Conservation (phyloP, 2,888 invertebrate genomes). For the Euzetes globulus region DNA sequence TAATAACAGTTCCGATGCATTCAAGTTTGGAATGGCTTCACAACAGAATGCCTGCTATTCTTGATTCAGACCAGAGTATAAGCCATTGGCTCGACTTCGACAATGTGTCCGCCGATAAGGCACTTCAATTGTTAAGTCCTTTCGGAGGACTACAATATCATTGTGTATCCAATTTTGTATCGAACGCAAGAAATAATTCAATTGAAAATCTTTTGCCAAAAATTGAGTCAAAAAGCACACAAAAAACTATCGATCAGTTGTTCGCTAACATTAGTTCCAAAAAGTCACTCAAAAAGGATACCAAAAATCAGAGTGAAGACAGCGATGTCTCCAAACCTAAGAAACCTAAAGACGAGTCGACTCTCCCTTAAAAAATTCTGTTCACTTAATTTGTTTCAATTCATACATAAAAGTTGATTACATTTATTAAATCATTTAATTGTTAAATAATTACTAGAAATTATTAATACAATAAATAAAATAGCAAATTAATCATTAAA, state of each 20-base stretch:
- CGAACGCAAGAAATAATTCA: slow-evolving; percentile 61
- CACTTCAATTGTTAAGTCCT: slow-evolving; percentile 52
- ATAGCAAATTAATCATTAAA: not conserved
- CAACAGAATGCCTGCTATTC: slow-evolving; percentile 63
- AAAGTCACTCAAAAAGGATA: not conserved
- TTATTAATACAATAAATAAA: not conserved
- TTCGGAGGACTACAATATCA: slow-evolving; percentile 57
- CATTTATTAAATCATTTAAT: too few species aligned
- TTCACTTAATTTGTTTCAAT: too few species aligned
- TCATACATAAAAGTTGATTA: too few species aligned
- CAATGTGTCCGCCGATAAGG: slow-evolving; percentile 38
- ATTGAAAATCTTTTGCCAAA: slow-evolving; percentile 36
- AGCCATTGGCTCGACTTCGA: slow-evolving; percentile 39
- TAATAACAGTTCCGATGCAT: slow-evolving; percentile 69
- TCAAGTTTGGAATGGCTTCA: slow-evolving; percentile 63
- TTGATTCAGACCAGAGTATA: slow-evolving; percentile 43
- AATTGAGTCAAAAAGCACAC: not conserved
- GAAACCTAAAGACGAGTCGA: too few species aligned
- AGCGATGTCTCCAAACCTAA: not conserved
- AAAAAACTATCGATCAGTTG: not conserved
- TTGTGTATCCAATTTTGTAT: slow-evolving; percentile 62
- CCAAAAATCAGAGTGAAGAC: not conserved
- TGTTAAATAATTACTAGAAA: not conserved
- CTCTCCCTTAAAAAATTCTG: too few species aligned
- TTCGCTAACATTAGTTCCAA: not conserved